Percentiles rank a stretch among this genome's conserved stretches.
Conservation (phyloP, 2,113 vertebrate genomes). For the Heterotis niloticus region DNA sequence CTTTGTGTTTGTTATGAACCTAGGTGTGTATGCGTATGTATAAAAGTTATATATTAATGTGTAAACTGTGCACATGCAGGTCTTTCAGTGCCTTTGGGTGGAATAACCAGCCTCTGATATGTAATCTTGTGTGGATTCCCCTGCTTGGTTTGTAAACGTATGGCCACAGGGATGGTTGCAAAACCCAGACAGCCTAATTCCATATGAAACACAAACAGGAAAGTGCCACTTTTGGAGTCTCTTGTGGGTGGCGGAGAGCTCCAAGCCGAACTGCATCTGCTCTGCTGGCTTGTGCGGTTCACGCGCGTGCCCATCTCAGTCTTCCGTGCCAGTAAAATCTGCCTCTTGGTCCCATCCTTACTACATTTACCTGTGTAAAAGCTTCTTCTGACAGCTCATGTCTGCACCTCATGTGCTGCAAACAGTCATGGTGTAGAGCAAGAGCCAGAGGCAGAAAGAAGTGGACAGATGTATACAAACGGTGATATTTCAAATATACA, state of each 20-base stretch:
- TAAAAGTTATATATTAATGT: not conserved
- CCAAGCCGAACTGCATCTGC: not conserved
- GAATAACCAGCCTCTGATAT: not conserved
- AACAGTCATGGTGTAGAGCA: not conserved
- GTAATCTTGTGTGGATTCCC: not conserved
- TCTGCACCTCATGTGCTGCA: not conserved
- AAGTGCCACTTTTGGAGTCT: constrained; percentile 26
- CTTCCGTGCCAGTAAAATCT: too few species aligned
- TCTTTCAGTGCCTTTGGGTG: not conserved
- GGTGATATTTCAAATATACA: not conserved
- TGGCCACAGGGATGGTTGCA: constrained; percentile 37
- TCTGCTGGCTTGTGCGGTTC: too few species aligned
- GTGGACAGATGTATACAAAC: constrained; percentile 1
- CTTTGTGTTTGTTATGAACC: too few species aligned
- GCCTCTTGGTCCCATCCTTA: too few species aligned
- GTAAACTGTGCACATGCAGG: not conserved
- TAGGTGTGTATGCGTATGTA: too few species aligned
- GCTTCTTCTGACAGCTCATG: constrained; percentile 5
- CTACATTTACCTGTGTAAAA: not conserved
- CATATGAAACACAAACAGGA: constrained; percentile 44
- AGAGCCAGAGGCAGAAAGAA: not conserved
- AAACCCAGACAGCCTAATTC: constrained; percentile 35
- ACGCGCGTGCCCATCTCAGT: too few species aligned
- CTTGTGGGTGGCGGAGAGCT: constrained; percentile 7
- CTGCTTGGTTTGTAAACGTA: not conserved